Evolutionary conservation across 1,140 invertebrate species (phyloP).

Genomic region (Macrobrachium rosenbergii): DNA sequence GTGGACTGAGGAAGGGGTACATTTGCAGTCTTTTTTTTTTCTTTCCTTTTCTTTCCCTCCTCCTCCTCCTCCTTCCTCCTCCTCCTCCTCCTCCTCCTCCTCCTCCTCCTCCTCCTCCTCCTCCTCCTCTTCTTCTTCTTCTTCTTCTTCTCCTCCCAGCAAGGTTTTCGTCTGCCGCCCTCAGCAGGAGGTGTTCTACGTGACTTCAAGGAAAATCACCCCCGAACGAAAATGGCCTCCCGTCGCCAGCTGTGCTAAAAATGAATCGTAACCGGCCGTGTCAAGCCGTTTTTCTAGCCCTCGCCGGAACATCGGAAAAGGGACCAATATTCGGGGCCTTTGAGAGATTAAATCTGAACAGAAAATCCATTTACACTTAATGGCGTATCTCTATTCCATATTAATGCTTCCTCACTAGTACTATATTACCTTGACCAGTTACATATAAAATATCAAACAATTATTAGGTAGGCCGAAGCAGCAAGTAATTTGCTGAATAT

Average conservation of each 20-base stretch:
- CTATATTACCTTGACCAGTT: constrained; percentile 5
- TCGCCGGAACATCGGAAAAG: constrained; percentile 26
- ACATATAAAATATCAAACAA: neutral
- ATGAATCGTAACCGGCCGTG: neutral
- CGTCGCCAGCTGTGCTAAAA: neutral
- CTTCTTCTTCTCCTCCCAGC: neutral
- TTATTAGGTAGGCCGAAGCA: too few relatives aligned
- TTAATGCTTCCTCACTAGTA: neutral
- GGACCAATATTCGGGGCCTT: constrained; percentile 31
- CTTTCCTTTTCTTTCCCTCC: neutral
- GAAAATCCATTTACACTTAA: constrained; percentile 39
- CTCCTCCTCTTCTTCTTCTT: neutral
- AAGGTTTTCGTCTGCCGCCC: neutral
- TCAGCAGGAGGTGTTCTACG: too few relatives aligned
- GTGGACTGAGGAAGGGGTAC: too few relatives aligned
- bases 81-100: neutral
- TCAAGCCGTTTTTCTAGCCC: constrained; percentile 16
- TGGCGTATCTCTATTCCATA: neutral
- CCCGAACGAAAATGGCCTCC: neutral
- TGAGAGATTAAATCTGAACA: constrained; percentile 36
- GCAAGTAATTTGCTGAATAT: too few relatives aligned
- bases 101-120: neutral
- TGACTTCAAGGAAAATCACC: too few relatives aligned
- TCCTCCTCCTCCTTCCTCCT: neutral
- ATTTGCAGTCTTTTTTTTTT: neutral